Evolutionary conservation across 2,888 invertebrate species (phyloP).

Genomic region (Alviniconcha strummeri): DNA sequence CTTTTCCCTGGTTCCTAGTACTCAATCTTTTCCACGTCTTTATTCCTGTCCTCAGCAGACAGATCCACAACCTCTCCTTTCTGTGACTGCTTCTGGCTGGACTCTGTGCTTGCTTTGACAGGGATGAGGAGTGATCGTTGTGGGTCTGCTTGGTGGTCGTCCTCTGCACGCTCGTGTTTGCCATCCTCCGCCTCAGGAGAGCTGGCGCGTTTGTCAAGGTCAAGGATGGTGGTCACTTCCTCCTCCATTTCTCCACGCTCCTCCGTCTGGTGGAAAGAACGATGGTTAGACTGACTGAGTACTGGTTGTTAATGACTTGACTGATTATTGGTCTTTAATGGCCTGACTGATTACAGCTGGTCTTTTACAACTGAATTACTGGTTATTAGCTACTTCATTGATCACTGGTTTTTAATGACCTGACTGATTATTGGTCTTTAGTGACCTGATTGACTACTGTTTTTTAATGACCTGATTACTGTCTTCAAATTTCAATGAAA

Average conservation of each 20-base stretch:
- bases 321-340: no score
- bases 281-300: no score
- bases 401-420: no score
- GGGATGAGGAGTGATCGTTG: slow-evolving; percentile 20
- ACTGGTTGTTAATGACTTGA: no score
- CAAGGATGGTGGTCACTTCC: neutral
- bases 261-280: slow-evolving; percentile 1
- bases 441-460: no score
- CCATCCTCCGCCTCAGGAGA: slow-evolving; percentile 16
- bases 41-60: slow-evolving; percentile 19
- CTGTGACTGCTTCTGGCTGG: neutral
- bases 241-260: neutral
- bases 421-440: no score
- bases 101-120: neutral
- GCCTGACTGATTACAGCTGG: no score
- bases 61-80: neutral
- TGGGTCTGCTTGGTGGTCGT: neutral
- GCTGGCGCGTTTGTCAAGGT: slow-evolving; percentile 3
- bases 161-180: slow-evolving; percentile 5
- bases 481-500: no score
- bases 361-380: no score
- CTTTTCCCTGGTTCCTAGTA: neutral
- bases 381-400: no score
- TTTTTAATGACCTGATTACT: no score
- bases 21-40: slow-evolving; percentile 27